Base-by-base conservation (phyloP, 2,113 vertebrate species). In the Butastur rufipennis region DNA sequence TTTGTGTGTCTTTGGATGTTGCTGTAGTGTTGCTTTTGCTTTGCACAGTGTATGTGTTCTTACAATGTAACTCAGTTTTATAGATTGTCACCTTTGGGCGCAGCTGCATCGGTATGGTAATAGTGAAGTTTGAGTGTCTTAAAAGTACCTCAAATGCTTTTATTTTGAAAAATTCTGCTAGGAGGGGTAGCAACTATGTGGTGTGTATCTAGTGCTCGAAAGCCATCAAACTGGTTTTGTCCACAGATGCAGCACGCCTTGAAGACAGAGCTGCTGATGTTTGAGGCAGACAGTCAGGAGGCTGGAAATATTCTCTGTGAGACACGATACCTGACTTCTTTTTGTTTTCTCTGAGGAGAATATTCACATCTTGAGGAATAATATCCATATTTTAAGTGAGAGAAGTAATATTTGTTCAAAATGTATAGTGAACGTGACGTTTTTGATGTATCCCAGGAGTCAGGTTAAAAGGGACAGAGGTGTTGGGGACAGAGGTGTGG, bases 361-460 rank as follows among this genome's bases (percentile, higher is more conserved):
- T 36, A 13, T 21, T 81, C 48, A 16, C 21, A 18, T 80, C 38
- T 48, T 43, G 31, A 75, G 42, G 42, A 56, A 32, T 25, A 58
- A 10, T 11, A 42, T 3, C 26, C 0, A 0, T 61, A 61, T 21
- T 67, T 62, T 16, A 75, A 47, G 29, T 27, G 31, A 45, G n/a
- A 25, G 16, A 47, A n/a, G 19, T 45, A 13, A 2, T 18, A 36
- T 25, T 81, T 58, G 26, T 48, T 88, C n/a, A 19, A 25, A 38
- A 55, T n/a, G 14, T 29, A 8, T 9, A 15, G 23, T 29, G 20
- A 80, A n/a, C 4, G 1, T 20, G 11, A 40, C 3, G 3, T 22
- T 48, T 77, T 70, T 55, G 9, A 21, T 2, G 0, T 45, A 13
- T 12, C n/a, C 6, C 11, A 45, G 10, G 14, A 66, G 1, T 55